Evolutionary conservation across 2,797 vertebrate genomes (phyloP).

Genomic region (Perodicticus potto): DNA sequence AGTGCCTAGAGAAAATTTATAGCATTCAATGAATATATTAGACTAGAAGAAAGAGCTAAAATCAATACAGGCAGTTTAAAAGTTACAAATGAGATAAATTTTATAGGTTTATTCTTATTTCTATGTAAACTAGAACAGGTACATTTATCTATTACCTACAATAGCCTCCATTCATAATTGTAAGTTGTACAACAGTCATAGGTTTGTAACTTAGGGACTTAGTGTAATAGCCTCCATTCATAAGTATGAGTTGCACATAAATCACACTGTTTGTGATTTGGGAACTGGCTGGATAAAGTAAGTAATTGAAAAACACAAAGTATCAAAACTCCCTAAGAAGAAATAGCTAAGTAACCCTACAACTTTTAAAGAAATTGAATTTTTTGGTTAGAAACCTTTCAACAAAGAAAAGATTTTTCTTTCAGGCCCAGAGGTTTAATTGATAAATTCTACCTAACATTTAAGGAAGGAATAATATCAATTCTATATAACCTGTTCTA

Average conservation of each 20-base stretch:
- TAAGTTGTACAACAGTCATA: no score
- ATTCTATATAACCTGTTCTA: not conserved
- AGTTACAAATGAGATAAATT: no score
- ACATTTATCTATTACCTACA: no score
- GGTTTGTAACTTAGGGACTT: no score
- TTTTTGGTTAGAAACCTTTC: not conserved
- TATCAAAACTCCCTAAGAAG: slow-evolving; percentile 27
- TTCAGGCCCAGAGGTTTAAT: not conserved
- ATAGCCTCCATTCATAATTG: no score
- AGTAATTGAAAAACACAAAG: slow-evolving; percentile 27
- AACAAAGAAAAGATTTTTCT: not conserved
- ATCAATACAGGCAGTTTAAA: not conserved
- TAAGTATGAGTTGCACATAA: no score
- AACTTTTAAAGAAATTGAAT: not conserved
- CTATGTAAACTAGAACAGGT: no score
- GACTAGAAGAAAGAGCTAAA: slow-evolving; percentile 2
- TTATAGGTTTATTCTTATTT: no score
- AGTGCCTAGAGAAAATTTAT: not conserved
- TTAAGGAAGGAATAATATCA: slow-evolving; percentile 3
- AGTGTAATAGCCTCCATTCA: no score
- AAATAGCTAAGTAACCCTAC: not conserved
- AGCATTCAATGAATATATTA: not conserved
- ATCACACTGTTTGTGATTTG: no score
- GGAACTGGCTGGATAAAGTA: not conserved
- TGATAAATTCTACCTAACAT: slow-evolving; percentile 9